phyloP scores from a whole-genome alignment of 2,797 vertebrate genomes.

The Enteromius viviparus region DNA sequence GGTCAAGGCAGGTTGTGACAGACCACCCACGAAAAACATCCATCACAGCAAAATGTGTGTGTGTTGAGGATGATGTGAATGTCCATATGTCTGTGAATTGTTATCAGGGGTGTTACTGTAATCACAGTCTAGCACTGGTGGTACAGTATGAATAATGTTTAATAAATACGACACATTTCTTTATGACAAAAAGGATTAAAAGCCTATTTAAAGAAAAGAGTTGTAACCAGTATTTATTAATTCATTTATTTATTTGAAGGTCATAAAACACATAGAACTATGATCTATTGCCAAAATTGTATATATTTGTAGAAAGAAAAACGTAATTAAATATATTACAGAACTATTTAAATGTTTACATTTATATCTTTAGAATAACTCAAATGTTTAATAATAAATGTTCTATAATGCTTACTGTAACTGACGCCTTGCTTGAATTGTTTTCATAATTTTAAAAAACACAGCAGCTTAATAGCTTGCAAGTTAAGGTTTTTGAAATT shows the following conservation, averaged over 20 bases:
- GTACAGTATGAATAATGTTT: background rate
- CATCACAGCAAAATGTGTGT: conserved; percentile 10
- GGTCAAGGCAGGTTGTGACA: background rate
- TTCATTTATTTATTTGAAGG: background rate
- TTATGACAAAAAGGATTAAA: background rate
- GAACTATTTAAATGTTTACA: too few relatives aligned
- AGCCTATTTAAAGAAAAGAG: background rate
- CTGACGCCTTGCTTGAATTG: too few relatives aligned
- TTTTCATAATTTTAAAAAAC: background rate
- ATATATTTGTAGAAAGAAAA: too few relatives aligned
- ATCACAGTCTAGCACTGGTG: background rate
- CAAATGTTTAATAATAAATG: too few relatives aligned
- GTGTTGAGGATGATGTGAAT: background rate
- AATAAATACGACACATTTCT: background rate
- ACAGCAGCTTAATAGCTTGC: background rate
- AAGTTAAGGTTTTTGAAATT: background rate
- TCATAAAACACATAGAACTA: background rate
- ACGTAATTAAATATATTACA: too few relatives aligned
- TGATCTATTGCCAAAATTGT: too few relatives aligned
- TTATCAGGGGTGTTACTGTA: background rate
- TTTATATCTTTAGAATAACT: too few relatives aligned
- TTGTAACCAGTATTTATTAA: background rate
- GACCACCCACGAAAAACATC: conserved; percentile 39
- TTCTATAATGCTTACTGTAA: too few relatives aligned
- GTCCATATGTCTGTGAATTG: conserved; percentile 30